Conservation (phyloP, 1,140 invertebrate genomes). For the Drosophila kepulauana region DNA sequence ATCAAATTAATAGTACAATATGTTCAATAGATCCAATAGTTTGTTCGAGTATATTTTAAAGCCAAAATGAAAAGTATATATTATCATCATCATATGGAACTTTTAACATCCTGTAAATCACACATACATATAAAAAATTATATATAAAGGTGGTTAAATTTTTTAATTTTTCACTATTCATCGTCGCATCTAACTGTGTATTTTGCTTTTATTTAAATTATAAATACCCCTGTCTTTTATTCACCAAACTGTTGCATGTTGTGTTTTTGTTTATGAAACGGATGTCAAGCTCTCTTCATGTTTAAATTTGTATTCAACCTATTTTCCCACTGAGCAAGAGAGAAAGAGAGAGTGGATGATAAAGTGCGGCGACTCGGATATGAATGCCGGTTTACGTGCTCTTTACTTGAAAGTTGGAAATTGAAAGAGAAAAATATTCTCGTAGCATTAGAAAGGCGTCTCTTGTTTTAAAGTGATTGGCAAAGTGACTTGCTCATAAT, state of each 20-base stretch:
- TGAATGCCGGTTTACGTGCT: slow-evolving; percentile 9
- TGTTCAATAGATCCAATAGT: too few relatives aligned
- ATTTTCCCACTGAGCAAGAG: background rate
- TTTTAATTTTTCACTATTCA: too few relatives aligned
- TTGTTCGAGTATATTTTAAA: too few relatives aligned
- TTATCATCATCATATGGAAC: too few relatives aligned
- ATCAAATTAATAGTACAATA: too few relatives aligned
- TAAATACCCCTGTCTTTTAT: background rate
- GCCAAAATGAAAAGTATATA: too few relatives aligned
- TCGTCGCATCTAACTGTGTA: too few relatives aligned
- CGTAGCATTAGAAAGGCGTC: background rate
- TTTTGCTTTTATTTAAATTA: background rate
- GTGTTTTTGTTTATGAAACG: slow-evolving; percentile 35
- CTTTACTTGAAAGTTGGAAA: background rate
- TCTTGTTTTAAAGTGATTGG: slow-evolving; percentile 12
- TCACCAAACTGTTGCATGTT: slow-evolving; percentile 42
- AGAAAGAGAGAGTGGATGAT: background rate
- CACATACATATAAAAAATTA: too few relatives aligned
- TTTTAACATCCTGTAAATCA: too few relatives aligned
- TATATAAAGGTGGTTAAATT: too few relatives aligned
- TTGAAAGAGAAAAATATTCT: slow-evolving; percentile 3
- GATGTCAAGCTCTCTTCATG: slow-evolving; percentile 4
- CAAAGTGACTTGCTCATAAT: slow-evolving; percentile 4
- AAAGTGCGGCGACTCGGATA: slow-evolving; percentile 36
- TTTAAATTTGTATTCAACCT: background rate